Conservation (phyloP, 2,888 invertebrate genomes). For the Thalpophila matura region DNA sequence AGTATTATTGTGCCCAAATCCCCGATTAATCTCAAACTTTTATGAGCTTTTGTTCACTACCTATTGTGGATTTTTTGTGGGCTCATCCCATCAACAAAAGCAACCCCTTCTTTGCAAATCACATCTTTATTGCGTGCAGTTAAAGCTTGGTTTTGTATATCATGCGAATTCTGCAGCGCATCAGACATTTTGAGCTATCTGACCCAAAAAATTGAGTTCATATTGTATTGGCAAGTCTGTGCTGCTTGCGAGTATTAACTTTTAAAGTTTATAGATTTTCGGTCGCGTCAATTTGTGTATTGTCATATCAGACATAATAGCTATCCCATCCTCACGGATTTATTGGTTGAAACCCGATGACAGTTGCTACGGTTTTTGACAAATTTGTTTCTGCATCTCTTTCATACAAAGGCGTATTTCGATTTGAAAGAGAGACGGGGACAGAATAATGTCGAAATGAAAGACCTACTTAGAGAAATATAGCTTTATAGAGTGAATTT, state of each 20-base stretch:
- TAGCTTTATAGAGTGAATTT: constrained; percentile 85
- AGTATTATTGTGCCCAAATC: constrained; percentile 87
- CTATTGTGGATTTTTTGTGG: constrained; percentile 80
- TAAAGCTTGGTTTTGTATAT: constrained; percentile 39
- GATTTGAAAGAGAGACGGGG: constrained; percentile 63
- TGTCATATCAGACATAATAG: constrained; percentile 90
- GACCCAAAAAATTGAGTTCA: background rate
- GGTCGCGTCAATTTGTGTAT: constrained; percentile 90
- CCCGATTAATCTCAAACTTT: constrained; percentile 90
- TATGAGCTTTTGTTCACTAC: constrained; percentile 88
- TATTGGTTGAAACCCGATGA: constrained; percentile 88
- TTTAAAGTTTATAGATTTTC: constrained; percentile 88
- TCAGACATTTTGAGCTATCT: constrained; percentile 37
- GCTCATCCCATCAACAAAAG: constrained; percentile 74
- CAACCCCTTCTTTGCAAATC: constrained; percentile 7
- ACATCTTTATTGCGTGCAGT: background rate
- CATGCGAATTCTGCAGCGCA: background rate
- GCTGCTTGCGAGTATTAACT: constrained; percentile 80
- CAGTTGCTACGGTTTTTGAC: constrained; percentile 84
- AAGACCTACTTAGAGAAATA: constrained; percentile 85
- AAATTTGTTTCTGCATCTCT: constrained; percentile 73
- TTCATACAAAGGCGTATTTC: constrained; percentile 50
- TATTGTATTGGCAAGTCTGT: constrained; percentile 35
- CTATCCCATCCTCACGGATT: constrained; percentile 85
- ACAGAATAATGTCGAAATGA: constrained; percentile 70